Evolutionary conservation across 2,888 invertebrate genomes (phyloP), one percentile per base, ranked within the genome.

Genomic region (Drosophila setosimentum): DNA sequence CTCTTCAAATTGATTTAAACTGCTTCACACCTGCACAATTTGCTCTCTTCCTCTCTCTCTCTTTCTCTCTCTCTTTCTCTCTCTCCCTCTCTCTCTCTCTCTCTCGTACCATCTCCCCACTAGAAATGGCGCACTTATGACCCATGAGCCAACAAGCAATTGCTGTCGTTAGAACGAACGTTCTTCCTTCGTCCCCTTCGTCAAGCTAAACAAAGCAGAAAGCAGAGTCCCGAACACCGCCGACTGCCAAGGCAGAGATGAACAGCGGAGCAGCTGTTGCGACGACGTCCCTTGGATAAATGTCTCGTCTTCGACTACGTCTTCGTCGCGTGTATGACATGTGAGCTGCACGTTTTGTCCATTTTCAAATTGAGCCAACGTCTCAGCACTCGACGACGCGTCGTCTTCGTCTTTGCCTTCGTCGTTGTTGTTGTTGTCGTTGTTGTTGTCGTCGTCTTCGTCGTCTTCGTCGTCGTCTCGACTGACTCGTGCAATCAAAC

Each of bases 331-430:
- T 90, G 89, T 84, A 87, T 89, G 87, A 90, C 87, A 87, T 87
- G 87, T 90, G 87, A 89, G 87, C 87, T 90, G 89, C 90, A 87
- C 87, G 87, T 87, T 87, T 90, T 83, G 89, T 86, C 87, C 89
- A 88, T 90, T 87, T 90, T 86, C 81, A 79, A 90, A 90, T 87
- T 90, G 90, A 87, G 90, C 73, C 84, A 83, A 69, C 73, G 74
- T 84, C 78, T 76, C 80, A 78, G 73, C 82, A 82, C 77, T 87
- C 82, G 73, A 51, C 65, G 45, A 24, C 45, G 45, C 45, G 45
- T 24, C 45, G 45, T 3, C 27, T 21, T 42, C 42, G 42, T 35
- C 59, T 61, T 29, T 48, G 68, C 62, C 55, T 57, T 30, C 51
- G 60, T 68, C 53, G n/a, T n/a, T n/a, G n/a, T n/a, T n/a, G n/a